Evolutionary conservation across 1,140 invertebrate species (phyloP).

Genomic region (Drosophila tani): DNA sequence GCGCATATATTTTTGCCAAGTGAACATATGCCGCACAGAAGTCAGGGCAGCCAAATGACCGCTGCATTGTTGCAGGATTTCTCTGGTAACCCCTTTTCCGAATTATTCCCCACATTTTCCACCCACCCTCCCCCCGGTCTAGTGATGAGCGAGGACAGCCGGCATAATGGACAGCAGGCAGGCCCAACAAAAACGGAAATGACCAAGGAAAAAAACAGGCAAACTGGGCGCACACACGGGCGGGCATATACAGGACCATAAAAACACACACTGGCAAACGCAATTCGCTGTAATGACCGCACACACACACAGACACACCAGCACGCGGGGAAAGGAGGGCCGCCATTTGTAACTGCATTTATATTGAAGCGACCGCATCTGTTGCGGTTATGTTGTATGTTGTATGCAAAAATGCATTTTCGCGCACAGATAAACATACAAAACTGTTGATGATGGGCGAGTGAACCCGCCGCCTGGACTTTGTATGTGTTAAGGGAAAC

Average conservation of each 20-base stretch:
- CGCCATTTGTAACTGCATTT: slow-evolving; percentile 81
- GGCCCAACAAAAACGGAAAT: slow-evolving; percentile 72
- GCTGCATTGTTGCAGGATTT: slow-evolving; percentile 36
- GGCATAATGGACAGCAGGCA: slow-evolving; percentile 59
- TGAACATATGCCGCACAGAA: slow-evolving; percentile 11
- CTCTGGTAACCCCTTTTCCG: slow-evolving; percentile 9
- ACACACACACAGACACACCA: slow-evolving; percentile 50
- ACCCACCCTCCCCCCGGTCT: not conserved
- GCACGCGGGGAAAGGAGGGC: slow-evolving; percentile 10
- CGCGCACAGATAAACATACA: slow-evolving; percentile 80
- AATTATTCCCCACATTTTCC: slow-evolving; percentile 23
- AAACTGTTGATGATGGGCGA: slow-evolving; percentile 48
- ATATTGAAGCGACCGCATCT: slow-evolving; percentile 83
- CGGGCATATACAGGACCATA: slow-evolving; percentile 54
- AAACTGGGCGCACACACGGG: slow-evolving; percentile 30
- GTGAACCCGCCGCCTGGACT: slow-evolving; percentile 40
- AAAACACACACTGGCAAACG: slow-evolving; percentile 55
- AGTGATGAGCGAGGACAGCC: slow-evolving; percentile 72
- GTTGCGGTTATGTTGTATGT: slow-evolving; percentile 83
- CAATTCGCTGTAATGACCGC: slow-evolving; percentile 79
- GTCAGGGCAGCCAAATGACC: slow-evolving; percentile 15
- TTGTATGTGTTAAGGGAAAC: slow-evolving; percentile 45
- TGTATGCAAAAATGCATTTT: slow-evolving; percentile 83
- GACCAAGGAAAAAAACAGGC: slow-evolving; percentile 71
- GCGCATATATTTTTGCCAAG: slow-evolving; percentile 1